Percentiles rank a stretch among this genome's conserved stretches.
phyloP scores from a whole-genome alignment of 1,140 invertebrate species.

The Potamilus streckersoni region DNA sequence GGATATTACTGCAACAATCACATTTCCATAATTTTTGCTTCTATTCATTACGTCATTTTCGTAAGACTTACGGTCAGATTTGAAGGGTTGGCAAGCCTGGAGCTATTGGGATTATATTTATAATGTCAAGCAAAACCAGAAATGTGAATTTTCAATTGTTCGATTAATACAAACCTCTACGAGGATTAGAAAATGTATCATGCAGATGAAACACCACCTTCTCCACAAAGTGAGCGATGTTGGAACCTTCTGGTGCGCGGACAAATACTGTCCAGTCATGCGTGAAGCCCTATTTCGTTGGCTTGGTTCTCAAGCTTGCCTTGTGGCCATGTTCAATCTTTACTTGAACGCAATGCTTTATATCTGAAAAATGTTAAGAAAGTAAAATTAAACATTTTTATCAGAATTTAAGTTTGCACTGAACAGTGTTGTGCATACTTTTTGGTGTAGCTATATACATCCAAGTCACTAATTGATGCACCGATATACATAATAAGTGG shows the following conservation, averaged over 20 bases:
- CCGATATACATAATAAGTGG: too few relatives aligned
- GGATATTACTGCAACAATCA: too few relatives aligned
- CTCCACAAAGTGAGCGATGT: slow-evolving; percentile 92
- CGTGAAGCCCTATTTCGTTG: slow-evolving; percentile 89
- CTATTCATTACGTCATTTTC: too few relatives aligned
- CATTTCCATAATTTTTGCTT: too few relatives aligned
- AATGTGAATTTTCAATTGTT: neutral
- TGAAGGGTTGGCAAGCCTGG: too few relatives aligned
- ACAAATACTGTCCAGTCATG: slow-evolving; percentile 99
- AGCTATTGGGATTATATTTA: neutral
- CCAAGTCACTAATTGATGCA: too few relatives aligned
- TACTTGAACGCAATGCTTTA: slow-evolving; percentile 74
- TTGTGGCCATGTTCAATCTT: slow-evolving; percentile 92
- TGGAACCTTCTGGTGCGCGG: slow-evolving; percentile 80
- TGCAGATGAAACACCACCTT: slow-evolving; percentile 95
- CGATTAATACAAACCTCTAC: slow-evolving; percentile 70
- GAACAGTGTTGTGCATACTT: too few relatives aligned
- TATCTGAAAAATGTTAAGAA: neutral
- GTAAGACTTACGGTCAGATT: too few relatives aligned
- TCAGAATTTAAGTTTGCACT: too few relatives aligned
- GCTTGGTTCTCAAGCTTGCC: slow-evolving; percentile 81
- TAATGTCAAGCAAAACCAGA: neutral
- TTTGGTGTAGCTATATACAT: too few relatives aligned
- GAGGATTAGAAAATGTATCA: slow-evolving; percentile 90
- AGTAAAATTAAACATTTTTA: neutral